Evolutionary conservation across 2,888 invertebrate genomes (phyloP).

Genomic region (Agelastica alni): DNA sequence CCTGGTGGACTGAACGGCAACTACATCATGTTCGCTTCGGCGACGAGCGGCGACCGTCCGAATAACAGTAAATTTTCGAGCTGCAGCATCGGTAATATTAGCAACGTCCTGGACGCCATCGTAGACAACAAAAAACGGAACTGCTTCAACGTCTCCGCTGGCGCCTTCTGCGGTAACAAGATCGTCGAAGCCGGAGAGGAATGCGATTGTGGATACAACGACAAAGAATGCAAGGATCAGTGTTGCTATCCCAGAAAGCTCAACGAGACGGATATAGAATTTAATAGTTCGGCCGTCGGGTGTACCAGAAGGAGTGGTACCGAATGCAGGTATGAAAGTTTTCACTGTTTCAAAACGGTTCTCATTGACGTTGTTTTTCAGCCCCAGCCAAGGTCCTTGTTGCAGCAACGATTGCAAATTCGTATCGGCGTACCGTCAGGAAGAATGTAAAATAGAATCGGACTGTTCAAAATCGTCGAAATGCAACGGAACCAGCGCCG

Average conservation of each 20-base stretch:
- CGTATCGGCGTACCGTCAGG: conserved; percentile 66
- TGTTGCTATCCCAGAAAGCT: conserved; percentile 92
- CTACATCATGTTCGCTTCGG: conserved; percentile 99
- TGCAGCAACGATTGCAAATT: conserved; percentile 85
- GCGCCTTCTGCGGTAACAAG: conserved; percentile 99
- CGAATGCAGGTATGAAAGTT: conserved; percentile 71
- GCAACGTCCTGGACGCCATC: conserved; percentile 90
- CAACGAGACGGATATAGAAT: conserved; percentile 69
- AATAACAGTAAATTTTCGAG: conserved; percentile 97
- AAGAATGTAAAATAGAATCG: conserved; percentile 79
- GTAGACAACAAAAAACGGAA: conserved; percentile 81
- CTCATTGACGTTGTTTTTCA: conserved; percentile 5
- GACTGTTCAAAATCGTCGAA: conserved; percentile 89
- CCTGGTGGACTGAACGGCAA: conserved; percentile 93
- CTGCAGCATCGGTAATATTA: conserved; percentile 94
- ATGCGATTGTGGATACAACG: conserved; percentile 96
- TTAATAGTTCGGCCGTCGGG: conserved; percentile 74
- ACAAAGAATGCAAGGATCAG: conserved; percentile 80
- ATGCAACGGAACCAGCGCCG: conserved; percentile 84
- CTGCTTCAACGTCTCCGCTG: conserved; percentile 76
- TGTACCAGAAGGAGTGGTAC: conserved; percentile 78
- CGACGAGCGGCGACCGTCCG: conserved; percentile 95
- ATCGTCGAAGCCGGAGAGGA: conserved; percentile 97
- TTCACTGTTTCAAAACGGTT: not conserved
- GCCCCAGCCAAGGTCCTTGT: conserved; percentile 98